phyloP scores from a whole-genome alignment of 1,140 invertebrate genomes.

The Drosophila pallidifrons region DNA sequence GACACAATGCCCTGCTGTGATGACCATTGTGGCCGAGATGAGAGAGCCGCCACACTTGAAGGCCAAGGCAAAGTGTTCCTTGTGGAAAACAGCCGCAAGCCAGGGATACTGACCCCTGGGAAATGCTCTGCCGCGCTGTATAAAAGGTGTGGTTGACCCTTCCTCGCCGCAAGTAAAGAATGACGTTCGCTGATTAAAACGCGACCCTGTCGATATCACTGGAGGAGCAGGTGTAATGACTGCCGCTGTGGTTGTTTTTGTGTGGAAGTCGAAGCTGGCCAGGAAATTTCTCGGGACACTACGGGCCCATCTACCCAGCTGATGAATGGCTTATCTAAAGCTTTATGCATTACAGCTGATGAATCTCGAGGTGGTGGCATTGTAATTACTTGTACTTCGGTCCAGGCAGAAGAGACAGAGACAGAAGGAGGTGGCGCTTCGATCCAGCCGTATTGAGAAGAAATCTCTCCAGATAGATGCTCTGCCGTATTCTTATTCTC shows the following conservation, averaged over 20 bases:
- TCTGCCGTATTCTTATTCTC: conserved; percentile 12
- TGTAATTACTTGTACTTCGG: too few relatives aligned
- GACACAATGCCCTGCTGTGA: conserved; percentile 84
- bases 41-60: conserved; percentile 86
- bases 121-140: conserved; percentile 84
- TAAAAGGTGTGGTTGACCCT: conserved; percentile 43
- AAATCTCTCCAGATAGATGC: neutral
- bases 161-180: conserved; percentile 46
- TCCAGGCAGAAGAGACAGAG: too few relatives aligned
- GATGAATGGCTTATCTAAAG: too few relatives aligned
- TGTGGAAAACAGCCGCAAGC: conserved; percentile 87
- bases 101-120: conserved; percentile 89
- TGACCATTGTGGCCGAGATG: conserved; percentile 85
- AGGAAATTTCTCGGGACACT: neutral
- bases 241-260: neutral
- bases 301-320: conserved; percentile 1
- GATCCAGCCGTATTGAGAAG: conserved; percentile 2
- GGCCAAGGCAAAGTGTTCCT: conserved; percentile 27
- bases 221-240: neutral
- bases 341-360: too few relatives aligned
- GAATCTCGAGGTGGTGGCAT: too few relatives aligned
- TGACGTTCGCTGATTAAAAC: neutral
- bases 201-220: neutral
- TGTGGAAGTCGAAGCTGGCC: conserved; percentile 3
- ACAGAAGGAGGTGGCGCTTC: neutral